Evolutionary conservation across 2,888 invertebrate species (phyloP).

Genomic region (Cabera pusaria): DNA sequence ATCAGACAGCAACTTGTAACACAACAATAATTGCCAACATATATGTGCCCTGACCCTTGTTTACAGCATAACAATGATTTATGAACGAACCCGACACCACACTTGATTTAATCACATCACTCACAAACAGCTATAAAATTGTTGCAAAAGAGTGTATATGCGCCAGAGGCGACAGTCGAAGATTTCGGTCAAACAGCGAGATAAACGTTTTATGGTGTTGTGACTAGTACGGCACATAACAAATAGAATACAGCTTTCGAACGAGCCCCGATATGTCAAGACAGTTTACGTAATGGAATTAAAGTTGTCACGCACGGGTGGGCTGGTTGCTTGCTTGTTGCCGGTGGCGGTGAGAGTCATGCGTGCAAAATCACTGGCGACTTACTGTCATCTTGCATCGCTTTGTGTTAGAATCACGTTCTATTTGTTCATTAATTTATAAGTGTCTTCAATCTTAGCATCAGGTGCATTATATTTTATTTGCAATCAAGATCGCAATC

Average conservation of each 20-base stretch:
- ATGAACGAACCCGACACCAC: slow-evolving; percentile 19
- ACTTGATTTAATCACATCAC: slow-evolving; percentile 23
- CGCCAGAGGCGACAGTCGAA: slow-evolving; percentile 28
- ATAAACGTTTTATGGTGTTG: slow-evolving; percentile 37
- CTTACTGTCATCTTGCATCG: no score
- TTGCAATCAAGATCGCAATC: no score
- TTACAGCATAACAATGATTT: slow-evolving; percentile 15
- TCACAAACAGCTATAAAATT: slow-evolving; percentile 3
- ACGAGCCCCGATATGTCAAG: slow-evolving; percentile 45
- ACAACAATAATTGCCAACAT: slow-evolving; percentile 10
- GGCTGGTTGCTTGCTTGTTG: slow-evolving; percentile 17
- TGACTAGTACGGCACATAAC: slow-evolving; percentile 34
- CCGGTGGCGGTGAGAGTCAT: slow-evolving; percentile 9
- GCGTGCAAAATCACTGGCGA: slow-evolving; percentile 8
- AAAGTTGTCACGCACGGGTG: slow-evolving; percentile 30
- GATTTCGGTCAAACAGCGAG: slow-evolving; percentile 35
- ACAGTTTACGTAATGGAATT: slow-evolving; percentile 39
- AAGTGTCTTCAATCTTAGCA: no score
- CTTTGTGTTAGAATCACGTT: slow-evolving; percentile 11
- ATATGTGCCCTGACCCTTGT: slow-evolving; percentile 10
- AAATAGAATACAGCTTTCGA: slow-evolving; percentile 43
- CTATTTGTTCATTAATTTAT: neutral
- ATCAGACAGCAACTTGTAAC: slow-evolving; percentile 6
- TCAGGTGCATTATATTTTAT: no score
- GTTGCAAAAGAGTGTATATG: slow-evolving; percentile 18